Evolutionary conservation across 2,113 vertebrate genomes (phyloP).

Genomic region (Crypturellus undulatus): DNA sequence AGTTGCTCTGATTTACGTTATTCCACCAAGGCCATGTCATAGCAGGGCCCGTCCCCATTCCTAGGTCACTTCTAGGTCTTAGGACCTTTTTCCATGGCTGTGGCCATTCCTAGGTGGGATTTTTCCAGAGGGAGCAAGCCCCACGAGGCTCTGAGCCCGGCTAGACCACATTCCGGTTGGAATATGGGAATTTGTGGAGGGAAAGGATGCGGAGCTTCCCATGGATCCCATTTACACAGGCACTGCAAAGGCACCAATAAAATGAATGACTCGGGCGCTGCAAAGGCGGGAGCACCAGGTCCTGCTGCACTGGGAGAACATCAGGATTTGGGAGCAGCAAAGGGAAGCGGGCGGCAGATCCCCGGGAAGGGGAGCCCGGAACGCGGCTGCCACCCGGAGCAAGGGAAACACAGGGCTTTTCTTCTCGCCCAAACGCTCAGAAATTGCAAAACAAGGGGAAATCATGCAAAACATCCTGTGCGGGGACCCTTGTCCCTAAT

Average conservation of each 20-base stretch:
- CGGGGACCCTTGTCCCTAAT: conserved; percentile 65
- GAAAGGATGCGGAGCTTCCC: not conserved
- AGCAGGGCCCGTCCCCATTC: rapidly evolving
- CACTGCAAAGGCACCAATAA: not conserved
- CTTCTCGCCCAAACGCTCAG: not conserved
- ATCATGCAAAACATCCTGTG: conserved; percentile 43
- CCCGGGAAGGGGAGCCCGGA: not conserved
- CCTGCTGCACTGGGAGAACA: not conserved
- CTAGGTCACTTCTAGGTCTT: not conserved
- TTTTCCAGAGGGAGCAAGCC: rapidly evolving
- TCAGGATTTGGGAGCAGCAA: not conserved
- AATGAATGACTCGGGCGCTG: not conserved
- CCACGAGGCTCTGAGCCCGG: not conserved
- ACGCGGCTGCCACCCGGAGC: not conserved
- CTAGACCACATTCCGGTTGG: rapidly evolving
- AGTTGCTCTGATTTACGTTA: not conserved
- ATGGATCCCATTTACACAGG: rapidly evolving
- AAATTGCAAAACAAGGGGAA: conserved; percentile 65
- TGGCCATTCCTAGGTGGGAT: rapidly evolving
- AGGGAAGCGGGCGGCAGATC: rapidly evolving
- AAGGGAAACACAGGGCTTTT: not conserved
- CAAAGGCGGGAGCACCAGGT: rapidly evolving
- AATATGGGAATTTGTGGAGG: not conserved
- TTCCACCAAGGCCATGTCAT: not conserved
- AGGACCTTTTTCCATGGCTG: not conserved